These are phyloP conservation scores for Synergus gifuensis DNA, from an alignment of 2,888 invertebrate species.

Conservation along the genomic window DNA sequence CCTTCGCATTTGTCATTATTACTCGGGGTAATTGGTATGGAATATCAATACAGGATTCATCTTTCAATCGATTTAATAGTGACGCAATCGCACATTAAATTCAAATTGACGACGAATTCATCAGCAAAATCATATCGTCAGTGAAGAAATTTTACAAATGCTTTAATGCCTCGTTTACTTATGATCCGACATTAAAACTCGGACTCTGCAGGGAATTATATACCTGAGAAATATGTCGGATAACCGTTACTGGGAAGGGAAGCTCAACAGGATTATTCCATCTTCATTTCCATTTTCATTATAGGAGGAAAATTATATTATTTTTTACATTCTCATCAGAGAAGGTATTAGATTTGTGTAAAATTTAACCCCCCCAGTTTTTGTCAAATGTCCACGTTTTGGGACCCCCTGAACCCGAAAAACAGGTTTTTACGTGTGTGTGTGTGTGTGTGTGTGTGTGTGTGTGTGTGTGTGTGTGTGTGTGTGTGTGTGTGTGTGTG, in stretches of 20 bases:
- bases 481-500: no score
- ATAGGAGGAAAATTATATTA: slow-evolving; percentile 9
- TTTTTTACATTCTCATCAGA: no score
- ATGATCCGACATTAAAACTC: slow-evolving; percentile 8
- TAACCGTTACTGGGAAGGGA: slow-evolving; percentile 39
- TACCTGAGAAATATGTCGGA: slow-evolving; percentile 39
- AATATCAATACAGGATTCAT: slow-evolving; percentile 8
- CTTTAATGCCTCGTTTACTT: slow-evolving; percentile 19
- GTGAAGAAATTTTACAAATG: slow-evolving; percentile 20
- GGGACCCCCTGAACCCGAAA: no score
- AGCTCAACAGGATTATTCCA: slow-evolving; percentile 31
- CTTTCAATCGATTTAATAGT: slow-evolving; percentile 8
- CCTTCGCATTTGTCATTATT: background rate
- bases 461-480: no score
- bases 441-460: no score
- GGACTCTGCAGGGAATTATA: slow-evolving; percentile 5
- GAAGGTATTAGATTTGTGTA: no score
- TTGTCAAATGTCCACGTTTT: no score
- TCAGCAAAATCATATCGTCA: background rate
- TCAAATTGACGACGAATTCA: slow-evolving; percentile 2
- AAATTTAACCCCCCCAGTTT: no score
- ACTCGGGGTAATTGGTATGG: slow-evolving; percentile 14
- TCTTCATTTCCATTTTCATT: slow-evolving; percentile 21
- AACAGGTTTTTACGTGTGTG: no score
- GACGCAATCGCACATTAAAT: slow-evolving; percentile 1